Conservation (phyloP, 2,113 vertebrate species). For the Coregonus clupeaformis region DNA sequence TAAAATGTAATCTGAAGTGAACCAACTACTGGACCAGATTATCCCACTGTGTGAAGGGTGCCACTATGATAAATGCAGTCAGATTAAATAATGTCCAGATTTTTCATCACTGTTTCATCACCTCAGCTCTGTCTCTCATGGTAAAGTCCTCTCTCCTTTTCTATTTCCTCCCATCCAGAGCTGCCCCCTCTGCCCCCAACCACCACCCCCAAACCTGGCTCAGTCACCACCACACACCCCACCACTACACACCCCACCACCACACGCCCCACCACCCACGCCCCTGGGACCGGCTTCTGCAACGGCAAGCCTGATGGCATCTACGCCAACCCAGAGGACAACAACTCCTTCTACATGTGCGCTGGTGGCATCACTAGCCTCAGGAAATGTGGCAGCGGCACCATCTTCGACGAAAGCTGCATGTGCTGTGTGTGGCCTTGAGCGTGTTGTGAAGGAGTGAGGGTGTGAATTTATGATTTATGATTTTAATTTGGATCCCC, state of each 20-base stretch:
- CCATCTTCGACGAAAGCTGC: conserved; percentile 60
- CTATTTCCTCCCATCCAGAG: conserved; percentile 29
- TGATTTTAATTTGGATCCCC: too few species aligned
- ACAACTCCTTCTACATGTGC: conserved; percentile 62
- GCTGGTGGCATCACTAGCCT: conserved; percentile 48
- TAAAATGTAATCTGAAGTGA: too few species aligned
- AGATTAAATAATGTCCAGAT: too few species aligned
- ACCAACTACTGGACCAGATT: neutral
- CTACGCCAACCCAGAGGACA: conserved; percentile 58
- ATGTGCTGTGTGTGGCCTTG: conserved; percentile 73
- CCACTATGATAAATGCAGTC: too few species aligned
- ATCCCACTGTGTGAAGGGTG: too few species aligned
- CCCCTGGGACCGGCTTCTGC: conserved; percentile 70
- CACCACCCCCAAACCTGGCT: conserved; percentile 47
- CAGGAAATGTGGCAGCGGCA: conserved; percentile 41
- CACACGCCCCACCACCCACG: conserved; percentile 44
- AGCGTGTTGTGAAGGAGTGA: conserved; percentile 2
- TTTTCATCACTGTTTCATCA: neutral
- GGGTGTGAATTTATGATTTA: neutral
- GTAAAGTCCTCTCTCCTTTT: neutral
- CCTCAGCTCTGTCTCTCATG: neutral
- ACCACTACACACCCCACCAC: too few species aligned
- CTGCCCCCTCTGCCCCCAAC: conserved; percentile 54
- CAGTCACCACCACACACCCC: conserved; percentile 3
- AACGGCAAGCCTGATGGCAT: conserved; percentile 69